These are phyloP conservation scores for Corythornis madagascariensis DNA, from an alignment of 2,113 vertebrate genomes.

Conservation along the genomic window DNA sequence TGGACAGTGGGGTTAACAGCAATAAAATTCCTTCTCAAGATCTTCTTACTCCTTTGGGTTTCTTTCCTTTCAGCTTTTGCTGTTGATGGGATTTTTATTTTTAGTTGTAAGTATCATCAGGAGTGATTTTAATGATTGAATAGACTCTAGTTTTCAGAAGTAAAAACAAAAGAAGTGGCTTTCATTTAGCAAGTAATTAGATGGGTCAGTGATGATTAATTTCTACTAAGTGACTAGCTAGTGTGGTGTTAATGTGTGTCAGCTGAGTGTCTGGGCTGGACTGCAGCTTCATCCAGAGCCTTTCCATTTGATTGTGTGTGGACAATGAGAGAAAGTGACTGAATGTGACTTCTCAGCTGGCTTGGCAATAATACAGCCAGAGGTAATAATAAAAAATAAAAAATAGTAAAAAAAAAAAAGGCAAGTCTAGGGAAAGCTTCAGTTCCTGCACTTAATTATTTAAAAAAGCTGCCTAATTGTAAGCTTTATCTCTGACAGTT, in stretches of 20 bases:
- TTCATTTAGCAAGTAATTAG: background rate
- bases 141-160: background rate
- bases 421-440: background rate
- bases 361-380: background rate
- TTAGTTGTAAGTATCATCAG: background rate
- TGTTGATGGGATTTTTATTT: background rate
- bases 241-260: background rate
- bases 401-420: background rate
- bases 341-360: background rate
- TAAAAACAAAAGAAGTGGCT: background rate
- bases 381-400: background rate
- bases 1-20: background rate
- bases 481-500: constrained; percentile 63
- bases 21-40: background rate
- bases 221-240: background rate
- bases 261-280: background rate
- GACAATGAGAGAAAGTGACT: background rate
- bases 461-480: constrained; percentile 53
- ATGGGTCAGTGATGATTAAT: background rate
- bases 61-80: background rate
- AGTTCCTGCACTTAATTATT: constrained; percentile 55
- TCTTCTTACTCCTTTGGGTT: background rate
- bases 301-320: background rate
- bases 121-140: background rate
- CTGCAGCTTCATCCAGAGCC: background rate